A percentile compares a stretch with the other conserved stretches of the same genome.
phyloP scores from a whole-genome alignment of 2,888 invertebrate species.

The Branchipolynoe longqiensis region DNA sequence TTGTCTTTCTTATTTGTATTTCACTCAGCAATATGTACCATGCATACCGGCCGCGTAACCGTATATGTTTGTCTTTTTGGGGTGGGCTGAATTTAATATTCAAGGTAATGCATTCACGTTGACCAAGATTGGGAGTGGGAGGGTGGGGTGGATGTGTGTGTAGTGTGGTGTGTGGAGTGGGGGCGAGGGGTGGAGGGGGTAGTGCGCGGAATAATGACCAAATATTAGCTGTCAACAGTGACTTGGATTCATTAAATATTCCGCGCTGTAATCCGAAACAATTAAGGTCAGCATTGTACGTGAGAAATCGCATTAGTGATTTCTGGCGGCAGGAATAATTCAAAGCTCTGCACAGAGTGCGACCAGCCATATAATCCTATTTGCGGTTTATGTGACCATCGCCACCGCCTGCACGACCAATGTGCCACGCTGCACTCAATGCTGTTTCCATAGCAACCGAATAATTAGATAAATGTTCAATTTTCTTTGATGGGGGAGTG shows the following conservation, averaged over 20 bases:
- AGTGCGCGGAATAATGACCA: background rate
- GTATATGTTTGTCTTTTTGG: too few relatives aligned
- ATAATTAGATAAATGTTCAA: constrained; percentile 63
- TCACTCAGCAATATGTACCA: too few relatives aligned
- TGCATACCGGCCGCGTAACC: too few relatives aligned
- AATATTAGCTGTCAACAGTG: background rate
- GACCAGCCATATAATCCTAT: constrained; percentile 21
- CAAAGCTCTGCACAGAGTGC: background rate
- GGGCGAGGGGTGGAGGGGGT: too few relatives aligned
- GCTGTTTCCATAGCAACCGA: constrained; percentile 57
- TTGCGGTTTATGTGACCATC: constrained; percentile 2
- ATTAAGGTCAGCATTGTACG: background rate
- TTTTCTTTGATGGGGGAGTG: constrained; percentile 60
- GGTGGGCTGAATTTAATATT: too few relatives aligned
- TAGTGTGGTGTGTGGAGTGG: too few relatives aligned
- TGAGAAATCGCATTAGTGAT: constrained; percentile 1
- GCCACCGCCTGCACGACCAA: background rate
- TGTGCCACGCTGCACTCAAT: constrained; percentile 25
- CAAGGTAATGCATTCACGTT: too few relatives aligned
- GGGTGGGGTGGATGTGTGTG: too few relatives aligned
- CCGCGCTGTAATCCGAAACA: background rate
- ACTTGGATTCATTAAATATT: too few relatives aligned
- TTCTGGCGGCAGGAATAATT: constrained; percentile 29
- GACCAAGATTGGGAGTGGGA: too few relatives aligned
- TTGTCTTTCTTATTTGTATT: too few relatives aligned